Conservation (phyloP, 1,140 invertebrate species). For the Diuraphis noxia region DNA sequence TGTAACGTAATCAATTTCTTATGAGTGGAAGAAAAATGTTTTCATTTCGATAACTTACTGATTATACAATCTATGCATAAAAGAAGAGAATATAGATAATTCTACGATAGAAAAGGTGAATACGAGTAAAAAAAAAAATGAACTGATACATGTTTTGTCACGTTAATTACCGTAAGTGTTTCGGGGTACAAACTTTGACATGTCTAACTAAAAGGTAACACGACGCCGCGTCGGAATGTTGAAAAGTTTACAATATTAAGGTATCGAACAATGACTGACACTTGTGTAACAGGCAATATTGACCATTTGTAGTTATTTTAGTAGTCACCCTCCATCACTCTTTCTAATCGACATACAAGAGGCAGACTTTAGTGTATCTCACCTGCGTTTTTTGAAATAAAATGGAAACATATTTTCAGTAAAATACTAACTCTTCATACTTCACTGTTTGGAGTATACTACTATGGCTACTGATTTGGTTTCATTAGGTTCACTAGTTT, state of each 20-base stretch:
- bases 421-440: neutral
- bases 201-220: no score
- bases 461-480: neutral
- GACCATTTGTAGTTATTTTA: neutral
- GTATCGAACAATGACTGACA: neutral
- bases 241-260: neutral
- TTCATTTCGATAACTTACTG: neutral
- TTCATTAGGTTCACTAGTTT: no score
- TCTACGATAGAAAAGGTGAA: neutral
- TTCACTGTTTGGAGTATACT: neutral
- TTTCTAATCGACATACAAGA: neutral
- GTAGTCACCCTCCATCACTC: fast-evolving
- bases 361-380: neutral
- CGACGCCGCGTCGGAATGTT: neutral
- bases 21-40: neutral
- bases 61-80: neutral
- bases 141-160: neutral
- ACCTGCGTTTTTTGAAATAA: neutral
- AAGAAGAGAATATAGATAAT: neutral
- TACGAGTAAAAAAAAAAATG: neutral
- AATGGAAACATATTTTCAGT: neutral
- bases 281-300: neutral
- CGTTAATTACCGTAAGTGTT: neutral
- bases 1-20: neutral
- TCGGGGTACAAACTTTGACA: neutral